Conservation (phyloP, 1,140 invertebrate species). For the Drosophila tropicalis region DNA sequence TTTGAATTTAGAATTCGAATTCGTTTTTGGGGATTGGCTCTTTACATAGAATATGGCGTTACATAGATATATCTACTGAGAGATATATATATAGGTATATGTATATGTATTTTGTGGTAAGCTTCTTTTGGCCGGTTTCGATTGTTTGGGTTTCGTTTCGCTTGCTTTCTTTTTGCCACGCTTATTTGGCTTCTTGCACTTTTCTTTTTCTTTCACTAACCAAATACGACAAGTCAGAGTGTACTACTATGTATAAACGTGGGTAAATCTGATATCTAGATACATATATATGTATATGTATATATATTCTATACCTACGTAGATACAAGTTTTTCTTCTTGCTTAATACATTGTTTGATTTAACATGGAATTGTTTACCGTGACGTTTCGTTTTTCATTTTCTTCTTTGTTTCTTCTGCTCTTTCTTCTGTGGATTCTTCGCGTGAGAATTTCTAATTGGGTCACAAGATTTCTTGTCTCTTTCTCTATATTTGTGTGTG, state of each 20-base stretch:
- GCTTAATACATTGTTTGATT: conserved; percentile 67
- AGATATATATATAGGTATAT: neutral
- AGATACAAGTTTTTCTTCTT: conserved; percentile 43
- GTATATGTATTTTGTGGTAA: conserved; percentile 25
- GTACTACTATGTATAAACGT: neutral
- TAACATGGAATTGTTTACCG: conserved; percentile 74
- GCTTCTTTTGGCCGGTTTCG: conserved; percentile 55
- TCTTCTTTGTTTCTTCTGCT: conserved; percentile 16
- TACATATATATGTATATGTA: neutral
- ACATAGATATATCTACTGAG: neutral
- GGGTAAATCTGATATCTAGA: conserved; percentile 13
- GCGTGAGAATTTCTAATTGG: conserved; percentile 77
- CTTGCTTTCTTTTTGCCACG: conserved; percentile 66
- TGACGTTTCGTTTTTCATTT: conserved; percentile 66
- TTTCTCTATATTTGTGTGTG: neutral
- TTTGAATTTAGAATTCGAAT: conserved; percentile 45
- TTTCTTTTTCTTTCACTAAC: conserved; percentile 61
- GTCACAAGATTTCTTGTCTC: conserved; percentile 54
- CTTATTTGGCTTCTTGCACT: conserved; percentile 56
- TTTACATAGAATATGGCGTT: conserved; percentile 35
- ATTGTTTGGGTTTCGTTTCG: conserved; percentile 57
- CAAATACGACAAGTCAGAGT: neutral
- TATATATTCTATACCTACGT: neutral
- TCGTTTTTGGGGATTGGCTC: conserved; percentile 31
- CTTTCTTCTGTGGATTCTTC: conserved; percentile 48